A percentile compares a stretch with the other conserved stretches of the same genome.
Conservation (phyloP, 37 sponge, comb jelly and placozoan genomes). For the Corticium candelabrum region DNA sequence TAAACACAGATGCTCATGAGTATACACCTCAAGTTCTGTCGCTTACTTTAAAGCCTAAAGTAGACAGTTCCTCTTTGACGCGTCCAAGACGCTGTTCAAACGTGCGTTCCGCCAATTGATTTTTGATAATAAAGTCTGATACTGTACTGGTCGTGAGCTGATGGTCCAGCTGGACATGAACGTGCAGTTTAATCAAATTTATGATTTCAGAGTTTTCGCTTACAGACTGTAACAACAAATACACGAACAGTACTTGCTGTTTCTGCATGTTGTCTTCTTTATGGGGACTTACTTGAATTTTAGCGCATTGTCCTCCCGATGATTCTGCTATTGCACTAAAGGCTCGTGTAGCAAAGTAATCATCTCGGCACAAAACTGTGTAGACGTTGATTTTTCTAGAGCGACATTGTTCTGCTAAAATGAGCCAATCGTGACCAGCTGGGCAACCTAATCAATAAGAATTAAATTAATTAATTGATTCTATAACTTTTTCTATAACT, state of each 20-base stretch:
- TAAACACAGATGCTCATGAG: no score
- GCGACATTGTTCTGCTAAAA: background rate
- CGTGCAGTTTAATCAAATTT: background rate
- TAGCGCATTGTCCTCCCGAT: conserved; percentile 1
- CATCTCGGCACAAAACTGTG: background rate
- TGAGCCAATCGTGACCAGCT: background rate
- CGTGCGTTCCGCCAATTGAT: no score
- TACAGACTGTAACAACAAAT: background rate
- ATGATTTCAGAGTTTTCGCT: background rate
- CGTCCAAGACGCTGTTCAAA: no score
- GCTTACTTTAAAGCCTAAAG: no score
- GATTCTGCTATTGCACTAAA: background rate
- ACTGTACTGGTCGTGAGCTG: background rate
- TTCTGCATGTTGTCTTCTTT: background rate
- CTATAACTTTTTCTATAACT: no score
- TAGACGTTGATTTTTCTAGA: background rate
- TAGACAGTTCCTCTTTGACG: no score
- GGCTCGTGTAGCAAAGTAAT: background rate
- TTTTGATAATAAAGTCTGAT: background rate
- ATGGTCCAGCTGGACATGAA: background rate
- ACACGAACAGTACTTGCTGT: no score
- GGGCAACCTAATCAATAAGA: background rate
- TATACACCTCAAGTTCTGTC: no score
- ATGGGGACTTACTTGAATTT: background rate
- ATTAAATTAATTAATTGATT: no score